Evolutionary conservation across 2,113 vertebrate genomes (phyloP).

Genomic region (Cepphus grylle): DNA sequence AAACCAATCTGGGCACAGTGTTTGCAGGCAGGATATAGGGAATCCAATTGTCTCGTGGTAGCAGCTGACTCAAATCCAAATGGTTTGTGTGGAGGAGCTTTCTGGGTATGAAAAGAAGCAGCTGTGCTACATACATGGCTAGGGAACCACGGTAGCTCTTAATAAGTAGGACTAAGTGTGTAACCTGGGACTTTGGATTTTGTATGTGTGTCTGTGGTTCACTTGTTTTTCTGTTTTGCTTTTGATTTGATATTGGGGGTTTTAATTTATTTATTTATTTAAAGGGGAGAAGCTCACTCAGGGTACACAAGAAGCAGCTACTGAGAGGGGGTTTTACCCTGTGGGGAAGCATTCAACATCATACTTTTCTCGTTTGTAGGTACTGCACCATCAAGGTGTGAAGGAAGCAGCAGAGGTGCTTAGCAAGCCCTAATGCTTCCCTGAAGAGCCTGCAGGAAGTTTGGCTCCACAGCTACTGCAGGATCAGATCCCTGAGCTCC

Average conservation of each 20-base stretch:
- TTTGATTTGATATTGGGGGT: background rate
- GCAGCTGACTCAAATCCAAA: background rate
- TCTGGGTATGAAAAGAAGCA: background rate
- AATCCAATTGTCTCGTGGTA: rapidly evolving
- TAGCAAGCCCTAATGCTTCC: background rate
- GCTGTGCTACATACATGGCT: background rate
- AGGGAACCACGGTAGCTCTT: background rate
- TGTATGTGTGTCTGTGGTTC: background rate
- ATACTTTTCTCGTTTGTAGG: background rate
- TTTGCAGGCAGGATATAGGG: background rate
- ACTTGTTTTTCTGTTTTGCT: background rate
- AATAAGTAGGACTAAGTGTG: background rate
- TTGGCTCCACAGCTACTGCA: background rate
- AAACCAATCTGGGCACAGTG: background rate
- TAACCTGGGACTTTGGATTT: background rate
- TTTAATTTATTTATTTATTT: background rate
- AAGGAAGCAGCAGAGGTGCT: background rate
- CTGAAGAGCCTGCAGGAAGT: background rate
- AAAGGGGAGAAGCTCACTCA: background rate
- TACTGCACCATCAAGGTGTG: background rate
- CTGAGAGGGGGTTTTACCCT: background rate
- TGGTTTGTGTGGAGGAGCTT: background rate
- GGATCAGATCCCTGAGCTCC: background rate
- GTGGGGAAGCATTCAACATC: background rate
- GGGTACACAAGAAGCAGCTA: background rate